These are phyloP conservation scores for Zalophus californianus DNA, from an alignment of 2,797 vertebrate genomes.

Conservation along the genomic window DNA sequence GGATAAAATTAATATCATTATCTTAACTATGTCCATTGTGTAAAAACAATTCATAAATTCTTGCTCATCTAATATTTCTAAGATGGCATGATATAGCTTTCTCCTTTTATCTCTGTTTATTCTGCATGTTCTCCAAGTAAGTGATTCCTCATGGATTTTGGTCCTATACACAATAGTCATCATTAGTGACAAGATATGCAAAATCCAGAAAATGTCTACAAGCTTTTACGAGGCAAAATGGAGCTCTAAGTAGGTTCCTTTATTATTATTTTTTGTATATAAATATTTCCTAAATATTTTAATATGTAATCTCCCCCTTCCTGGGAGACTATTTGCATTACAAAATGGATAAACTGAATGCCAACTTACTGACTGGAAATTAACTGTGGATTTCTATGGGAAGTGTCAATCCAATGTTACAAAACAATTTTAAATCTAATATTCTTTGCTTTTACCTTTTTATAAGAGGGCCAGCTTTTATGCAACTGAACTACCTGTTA, in stretches of 20 bases:
- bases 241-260: background rate
- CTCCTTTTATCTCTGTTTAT: background rate
- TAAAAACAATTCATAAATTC: background rate
- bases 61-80: constrained; percentile 43
- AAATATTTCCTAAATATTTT: background rate
- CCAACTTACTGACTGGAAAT: background rate
- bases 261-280: constrained; percentile 4
- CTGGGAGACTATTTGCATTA: background rate
- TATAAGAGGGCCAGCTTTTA: background rate
- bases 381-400: background rate
- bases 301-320: background rate
- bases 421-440: constrained; percentile 53
- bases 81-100: background rate
- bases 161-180: background rate
- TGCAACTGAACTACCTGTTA: background rate
- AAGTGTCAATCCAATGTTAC: constrained; percentile 6
- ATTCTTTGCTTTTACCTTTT: constrained; percentile 27
- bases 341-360: constrained; percentile 18
- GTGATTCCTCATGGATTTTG: background rate
- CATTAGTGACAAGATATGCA: background rate
- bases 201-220: background rate
- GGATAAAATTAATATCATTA: background rate
- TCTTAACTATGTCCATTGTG: background rate
- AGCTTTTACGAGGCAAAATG: constrained; percentile 48
- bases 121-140: background rate